phyloP scores from a whole-genome alignment of 1,140 invertebrate species.

The Aethina tumida region DNA sequence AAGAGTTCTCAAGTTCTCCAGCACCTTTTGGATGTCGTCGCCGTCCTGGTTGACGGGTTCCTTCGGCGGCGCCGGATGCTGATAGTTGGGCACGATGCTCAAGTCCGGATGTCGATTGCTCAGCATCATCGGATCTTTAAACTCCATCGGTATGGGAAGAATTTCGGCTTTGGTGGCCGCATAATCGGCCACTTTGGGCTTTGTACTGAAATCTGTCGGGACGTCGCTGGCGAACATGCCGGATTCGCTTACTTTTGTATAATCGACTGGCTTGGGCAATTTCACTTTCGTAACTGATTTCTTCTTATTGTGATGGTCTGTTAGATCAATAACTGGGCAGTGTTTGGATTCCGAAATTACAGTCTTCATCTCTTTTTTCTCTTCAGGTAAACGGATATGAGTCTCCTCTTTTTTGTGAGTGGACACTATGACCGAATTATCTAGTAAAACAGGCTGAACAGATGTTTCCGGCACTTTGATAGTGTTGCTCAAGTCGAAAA shows the following conservation, averaged over 20 bases:
- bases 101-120: background rate
- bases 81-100: background rate
- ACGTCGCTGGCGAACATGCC: too few relatives aligned
- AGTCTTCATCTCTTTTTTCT: conserved; percentile 7
- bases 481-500: too few relatives aligned
- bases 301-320: conserved; percentile 13
- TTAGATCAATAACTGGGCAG: conserved; percentile 31
- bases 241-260: too few relatives aligned
- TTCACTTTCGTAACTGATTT: background rate
- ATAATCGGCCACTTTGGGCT: too few relatives aligned
- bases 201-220: too few relatives aligned
- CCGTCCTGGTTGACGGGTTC: conserved; percentile 17
- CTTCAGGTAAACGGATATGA: too few relatives aligned
- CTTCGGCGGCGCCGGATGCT: conserved; percentile 1
- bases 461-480: too few relatives aligned
- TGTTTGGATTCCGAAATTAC: conserved; percentile 18
- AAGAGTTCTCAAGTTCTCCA: conserved; percentile 32
- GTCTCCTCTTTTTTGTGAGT: too few relatives aligned
- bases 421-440: too few relatives aligned
- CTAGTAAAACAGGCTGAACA: too few relatives aligned
- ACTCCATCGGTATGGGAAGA: background rate
- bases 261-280: conserved; percentile 9
- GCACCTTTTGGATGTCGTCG: conserved; percentile 31
- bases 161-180: background rate
- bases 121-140: background rate